Conservation (phyloP, 2,797 vertebrate species). For the Odontamblyopus rebecca region DNA sequence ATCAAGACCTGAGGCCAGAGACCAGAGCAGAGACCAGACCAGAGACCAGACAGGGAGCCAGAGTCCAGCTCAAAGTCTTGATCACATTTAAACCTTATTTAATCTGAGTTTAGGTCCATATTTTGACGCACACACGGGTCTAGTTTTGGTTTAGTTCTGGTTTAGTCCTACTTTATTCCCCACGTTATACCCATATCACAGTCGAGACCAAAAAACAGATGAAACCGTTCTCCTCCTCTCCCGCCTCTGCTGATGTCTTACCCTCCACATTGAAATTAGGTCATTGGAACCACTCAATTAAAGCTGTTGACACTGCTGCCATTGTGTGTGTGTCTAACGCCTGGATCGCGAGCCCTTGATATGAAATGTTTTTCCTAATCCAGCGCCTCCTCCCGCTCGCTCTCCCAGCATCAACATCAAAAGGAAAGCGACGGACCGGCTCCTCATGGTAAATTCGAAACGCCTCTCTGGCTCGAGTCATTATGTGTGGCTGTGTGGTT, state of each 20-base stretch:
- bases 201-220: neutral
- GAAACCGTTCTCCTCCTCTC: conserved; percentile 20
- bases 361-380: conserved; percentile 58
- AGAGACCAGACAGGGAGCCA: too few species aligned
- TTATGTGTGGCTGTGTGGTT: conserved; percentile 46
- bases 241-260: conserved; percentile 15
- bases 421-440: conserved; percentile 56
- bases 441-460: conserved; percentile 62
- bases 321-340: conserved; percentile 48
- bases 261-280: conserved; percentile 36
- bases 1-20: too few species aligned
- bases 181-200: neutral
- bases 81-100: too few species aligned
- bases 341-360: conserved; percentile 52
- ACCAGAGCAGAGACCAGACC: too few species aligned
- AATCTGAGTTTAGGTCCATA: too few species aligned
- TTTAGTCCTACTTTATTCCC: neutral
- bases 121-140: too few species aligned
- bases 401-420: conserved; percentile 49
- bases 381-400: conserved; percentile 40
- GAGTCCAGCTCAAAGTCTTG: too few species aligned
- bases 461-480: conserved; percentile 58
- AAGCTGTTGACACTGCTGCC: conserved; percentile 56
- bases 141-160: neutral
- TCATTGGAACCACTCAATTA: conserved; percentile 55